Percentiles rank a stretch among this genome's conserved stretches.
Conservation (phyloP, 2,888 invertebrate species). For the Trachelus stipa region DNA sequence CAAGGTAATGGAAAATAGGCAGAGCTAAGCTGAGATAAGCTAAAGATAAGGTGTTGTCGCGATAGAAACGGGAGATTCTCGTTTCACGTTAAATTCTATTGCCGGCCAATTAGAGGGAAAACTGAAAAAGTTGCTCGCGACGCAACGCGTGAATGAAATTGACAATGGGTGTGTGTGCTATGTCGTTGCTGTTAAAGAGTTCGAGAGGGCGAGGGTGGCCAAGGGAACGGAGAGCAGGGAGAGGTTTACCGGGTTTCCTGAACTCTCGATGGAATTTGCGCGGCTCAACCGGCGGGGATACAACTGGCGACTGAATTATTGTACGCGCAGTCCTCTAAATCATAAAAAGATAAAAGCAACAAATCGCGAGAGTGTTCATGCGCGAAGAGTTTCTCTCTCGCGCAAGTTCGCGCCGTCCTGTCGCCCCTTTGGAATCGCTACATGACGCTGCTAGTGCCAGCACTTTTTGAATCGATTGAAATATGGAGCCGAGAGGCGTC, state of each 20-base stretch:
- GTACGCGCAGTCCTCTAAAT: constrained; percentile 53
- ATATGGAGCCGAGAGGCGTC: constrained; percentile 46
- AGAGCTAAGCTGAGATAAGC: too few relatives aligned
- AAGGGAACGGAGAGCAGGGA: not conserved
- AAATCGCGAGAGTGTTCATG: constrained; percentile 46
- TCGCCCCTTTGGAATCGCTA: constrained; percentile 16
- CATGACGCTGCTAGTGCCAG: constrained; percentile 29
- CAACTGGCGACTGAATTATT: constrained; percentile 55
- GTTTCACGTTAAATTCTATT: too few relatives aligned
- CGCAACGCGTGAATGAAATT: constrained; percentile 31
- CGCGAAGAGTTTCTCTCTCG: constrained; percentile 12
- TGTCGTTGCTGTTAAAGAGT: too few relatives aligned
- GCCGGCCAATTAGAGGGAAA: too few relatives aligned
- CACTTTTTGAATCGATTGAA: constrained; percentile 57
- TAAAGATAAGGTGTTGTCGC: too few relatives aligned
- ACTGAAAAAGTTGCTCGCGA: too few relatives aligned
- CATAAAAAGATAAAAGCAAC: constrained; percentile 54
- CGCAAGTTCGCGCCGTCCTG: constrained; percentile 18
- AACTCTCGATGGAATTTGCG: constrained; percentile 52
- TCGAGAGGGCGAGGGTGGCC: too few relatives aligned
- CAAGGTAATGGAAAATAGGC: too few relatives aligned
- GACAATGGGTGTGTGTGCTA: constrained; percentile 39
- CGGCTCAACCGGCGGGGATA: constrained; percentile 46
- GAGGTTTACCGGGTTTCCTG: constrained; percentile 14
- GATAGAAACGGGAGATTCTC: too few relatives aligned